These are phyloP conservation scores for Centroberyx gerrardi DNA, from an alignment of 2,797 vertebrate species.

Conservation along the genomic window DNA sequence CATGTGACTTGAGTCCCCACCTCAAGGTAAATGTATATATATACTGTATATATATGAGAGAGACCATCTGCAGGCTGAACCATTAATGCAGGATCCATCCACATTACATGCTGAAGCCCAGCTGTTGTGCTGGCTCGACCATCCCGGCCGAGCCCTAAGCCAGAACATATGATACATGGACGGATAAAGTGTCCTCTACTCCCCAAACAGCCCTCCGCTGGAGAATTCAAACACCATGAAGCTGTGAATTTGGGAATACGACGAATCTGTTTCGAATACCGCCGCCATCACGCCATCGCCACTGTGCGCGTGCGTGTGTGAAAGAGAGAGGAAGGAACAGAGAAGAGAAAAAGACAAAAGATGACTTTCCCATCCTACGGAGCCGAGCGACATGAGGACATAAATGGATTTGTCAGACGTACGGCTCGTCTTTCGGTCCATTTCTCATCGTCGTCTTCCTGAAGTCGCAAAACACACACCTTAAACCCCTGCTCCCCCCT, in stretches of 20 bases:
- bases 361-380: slow-evolving; percentile 52
- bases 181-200: slow-evolving; percentile 54
- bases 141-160: not conserved
- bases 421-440: slow-evolving; percentile 27
- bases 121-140: slow-evolving; percentile 54
- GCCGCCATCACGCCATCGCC: slow-evolving; percentile 11
- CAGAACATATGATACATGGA: slow-evolving; percentile 40
- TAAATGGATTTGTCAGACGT: slow-evolving; percentile 58
- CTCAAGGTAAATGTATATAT: no score
- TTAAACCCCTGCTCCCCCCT: slow-evolving; percentile 14
- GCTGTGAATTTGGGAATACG: slow-evolving; percentile 41
- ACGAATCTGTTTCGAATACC: slow-evolving; percentile 40
- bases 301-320: not conserved
- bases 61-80: not conserved
- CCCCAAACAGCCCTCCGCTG: not conserved
- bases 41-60: no score
- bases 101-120: slow-evolving; percentile 36
- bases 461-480: slow-evolving; percentile 16
- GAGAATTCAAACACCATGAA: slow-evolving; percentile 50
- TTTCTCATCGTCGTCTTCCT: slow-evolving; percentile 39
- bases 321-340: not conserved
- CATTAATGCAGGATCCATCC: slow-evolving; percentile 17
- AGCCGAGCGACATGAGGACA: slow-evolving; percentile 2
- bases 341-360: slow-evolving; percentile 1
- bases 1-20: no score